These are phyloP conservation scores for Cybosia mesomella DNA, from an alignment of 2,888 invertebrate genomes.

Conservation along the genomic window DNA sequence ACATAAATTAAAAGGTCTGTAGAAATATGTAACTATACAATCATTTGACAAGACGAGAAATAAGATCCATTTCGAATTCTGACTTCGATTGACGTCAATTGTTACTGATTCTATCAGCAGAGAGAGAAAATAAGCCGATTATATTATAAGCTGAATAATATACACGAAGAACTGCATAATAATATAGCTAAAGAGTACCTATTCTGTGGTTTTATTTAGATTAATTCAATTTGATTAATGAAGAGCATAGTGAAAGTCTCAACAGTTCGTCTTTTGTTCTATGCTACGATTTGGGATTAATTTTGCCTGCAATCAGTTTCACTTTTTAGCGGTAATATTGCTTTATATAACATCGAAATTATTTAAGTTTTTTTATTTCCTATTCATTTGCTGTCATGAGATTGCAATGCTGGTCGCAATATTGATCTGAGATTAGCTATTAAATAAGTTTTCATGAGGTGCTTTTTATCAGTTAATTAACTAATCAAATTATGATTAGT, in stretches of 20 bases:
- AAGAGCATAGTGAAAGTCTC: constrained; percentile 69
- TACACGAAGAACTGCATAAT: constrained; percentile 31
- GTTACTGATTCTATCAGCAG: constrained; percentile 39
- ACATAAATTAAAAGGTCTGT: neutral
- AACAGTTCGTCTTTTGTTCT: constrained; percentile 62
- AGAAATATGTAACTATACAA: neutral
- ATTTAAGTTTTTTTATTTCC: constrained; percentile 28
- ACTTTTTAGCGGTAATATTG: constrained; percentile 51
- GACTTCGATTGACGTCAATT: constrained; percentile 36
- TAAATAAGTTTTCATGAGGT: constrained; percentile 22
- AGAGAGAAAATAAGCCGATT: constrained; percentile 50
- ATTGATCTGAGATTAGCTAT: constrained; percentile 36
- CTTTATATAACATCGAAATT: constrained; percentile 43
- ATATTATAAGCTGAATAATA: constrained; percentile 24
- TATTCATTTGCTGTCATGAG: constrained; percentile 31
- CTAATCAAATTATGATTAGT: constrained; percentile 31
- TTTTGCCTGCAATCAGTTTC: constrained; percentile 60
- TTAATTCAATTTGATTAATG: constrained; percentile 79
- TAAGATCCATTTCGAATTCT: constrained; percentile 35
- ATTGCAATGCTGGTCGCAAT: constrained; percentile 49
- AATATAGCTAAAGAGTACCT: constrained; percentile 43
- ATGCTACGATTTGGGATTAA: constrained; percentile 56
- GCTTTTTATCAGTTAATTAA: constrained; percentile 31
- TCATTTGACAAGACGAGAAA: constrained; percentile 23
- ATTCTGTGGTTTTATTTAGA: constrained; percentile 64